phyloP scores from a whole-genome alignment of 1,140 invertebrate genomes.

The Dendrolimus kikuchii region DNA sequence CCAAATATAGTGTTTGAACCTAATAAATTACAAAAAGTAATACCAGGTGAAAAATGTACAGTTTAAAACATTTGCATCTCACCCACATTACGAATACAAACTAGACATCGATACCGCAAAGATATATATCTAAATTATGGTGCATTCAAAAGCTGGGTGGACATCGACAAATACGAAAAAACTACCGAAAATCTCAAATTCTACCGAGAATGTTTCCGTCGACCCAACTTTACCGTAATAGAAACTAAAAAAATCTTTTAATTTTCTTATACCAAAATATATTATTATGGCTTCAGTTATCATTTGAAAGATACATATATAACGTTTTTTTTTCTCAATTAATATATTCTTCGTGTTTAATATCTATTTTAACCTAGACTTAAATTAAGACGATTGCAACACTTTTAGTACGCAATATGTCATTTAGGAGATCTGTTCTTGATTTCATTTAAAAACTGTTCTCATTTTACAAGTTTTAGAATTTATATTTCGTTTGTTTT shows the following conservation, averaged over 20 bases:
- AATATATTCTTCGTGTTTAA: constrained; percentile 54
- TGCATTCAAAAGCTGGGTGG: constrained; percentile 43
- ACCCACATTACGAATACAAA: constrained; percentile 8
- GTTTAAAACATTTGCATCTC: no score
- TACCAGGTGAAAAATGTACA: no score
- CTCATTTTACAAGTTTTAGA: no score
- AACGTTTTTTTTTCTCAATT: constrained; percentile 42
- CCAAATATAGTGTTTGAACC: no score
- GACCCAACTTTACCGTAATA: constrained; percentile 36
- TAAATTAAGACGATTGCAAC: constrained; percentile 62
- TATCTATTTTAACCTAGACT: constrained; percentile 58
- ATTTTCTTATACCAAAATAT: constrained; percentile 69
- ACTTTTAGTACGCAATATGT: constrained; percentile 65
- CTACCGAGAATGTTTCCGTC: constrained; percentile 20
- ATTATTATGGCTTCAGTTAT: constrained; percentile 70
- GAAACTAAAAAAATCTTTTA: constrained; percentile 47
- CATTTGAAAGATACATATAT: constrained; percentile 58
- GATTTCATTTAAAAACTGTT: neutral
- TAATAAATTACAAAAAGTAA: no score
- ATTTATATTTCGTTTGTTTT: constrained; percentile 31
- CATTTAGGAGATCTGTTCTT: constrained; percentile 53
- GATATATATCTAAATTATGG: constrained; percentile 23
- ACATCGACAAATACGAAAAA: constrained; percentile 27
- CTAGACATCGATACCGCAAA: constrained; percentile 30
- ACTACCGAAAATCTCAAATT: constrained; percentile 12